These are phyloP conservation scores for Anas bernieri DNA, from an alignment of 2,797 vertebrate genomes.

Conservation along the genomic window DNA sequence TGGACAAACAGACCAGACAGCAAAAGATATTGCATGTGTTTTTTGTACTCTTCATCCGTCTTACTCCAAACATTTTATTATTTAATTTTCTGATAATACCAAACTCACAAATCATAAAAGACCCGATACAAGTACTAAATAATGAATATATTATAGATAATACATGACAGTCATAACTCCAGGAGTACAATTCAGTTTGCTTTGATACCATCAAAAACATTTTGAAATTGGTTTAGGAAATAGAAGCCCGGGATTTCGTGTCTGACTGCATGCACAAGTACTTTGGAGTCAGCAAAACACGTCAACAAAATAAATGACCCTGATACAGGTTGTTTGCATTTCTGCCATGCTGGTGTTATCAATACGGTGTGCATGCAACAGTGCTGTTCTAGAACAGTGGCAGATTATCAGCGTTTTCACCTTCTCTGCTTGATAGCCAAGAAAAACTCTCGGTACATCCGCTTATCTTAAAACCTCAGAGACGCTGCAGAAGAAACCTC, in stretches of 20 bases:
- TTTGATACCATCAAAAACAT: slow-evolving; percentile 34
- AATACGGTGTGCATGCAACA: neutral
- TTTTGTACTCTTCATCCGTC: neutral
- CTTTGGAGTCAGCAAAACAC: slow-evolving; percentile 9
- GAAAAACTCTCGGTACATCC: neutral
- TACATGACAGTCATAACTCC: neutral
- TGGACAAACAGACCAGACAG: neutral
- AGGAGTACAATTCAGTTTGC: neutral
- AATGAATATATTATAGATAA: slow-evolving; percentile 27
- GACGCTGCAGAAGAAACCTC: neutral
- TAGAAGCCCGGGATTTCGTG: neutral
- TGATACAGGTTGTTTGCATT: slow-evolving; percentile 11
- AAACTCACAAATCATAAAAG: neutral
- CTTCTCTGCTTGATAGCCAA: neutral
- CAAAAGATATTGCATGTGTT: neutral
- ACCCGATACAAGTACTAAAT: neutral
- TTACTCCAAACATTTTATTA: neutral
- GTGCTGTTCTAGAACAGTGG: neutral
- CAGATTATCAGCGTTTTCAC: neutral
- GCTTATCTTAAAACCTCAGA: slow-evolving; percentile 16
- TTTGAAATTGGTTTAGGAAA: slow-evolving; percentile 37
- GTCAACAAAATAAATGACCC: slow-evolving; percentile 39
- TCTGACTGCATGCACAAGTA: slow-evolving; percentile 8
- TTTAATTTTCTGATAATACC: slow-evolving; percentile 32
- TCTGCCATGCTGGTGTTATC: slow-evolving; percentile 5